Conservation (phyloP, 2,888 invertebrate species). For the Rhamphomyia laevipes region DNA sequence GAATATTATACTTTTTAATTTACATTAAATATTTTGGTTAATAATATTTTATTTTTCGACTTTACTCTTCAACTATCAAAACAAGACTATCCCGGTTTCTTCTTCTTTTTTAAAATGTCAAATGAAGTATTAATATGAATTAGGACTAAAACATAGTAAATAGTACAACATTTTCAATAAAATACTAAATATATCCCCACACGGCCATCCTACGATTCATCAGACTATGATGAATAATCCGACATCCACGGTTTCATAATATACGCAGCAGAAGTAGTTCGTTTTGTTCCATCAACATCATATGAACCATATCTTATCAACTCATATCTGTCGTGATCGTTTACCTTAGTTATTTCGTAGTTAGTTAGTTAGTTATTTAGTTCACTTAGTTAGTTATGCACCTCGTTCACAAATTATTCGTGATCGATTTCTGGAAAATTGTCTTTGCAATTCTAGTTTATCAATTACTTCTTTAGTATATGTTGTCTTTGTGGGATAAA, state of each 20-base stretch:
- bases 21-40: no score
- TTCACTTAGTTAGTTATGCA: no score
- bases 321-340: neutral
- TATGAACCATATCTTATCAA: neutral
- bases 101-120: no score
- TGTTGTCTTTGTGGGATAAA: constrained; percentile 15
- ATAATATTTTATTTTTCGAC: no score
- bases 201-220: neutral
- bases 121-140: no score
- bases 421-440: constrained; percentile 8
- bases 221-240: neutral
- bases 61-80: no score
- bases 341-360: constrained; percentile 1
- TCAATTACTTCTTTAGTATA: constrained; percentile 21
- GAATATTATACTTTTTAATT: no score
- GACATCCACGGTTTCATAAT: neutral
- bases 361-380: no score
- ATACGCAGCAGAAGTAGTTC: neutral
- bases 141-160: no score
- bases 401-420: constrained; percentile 13
- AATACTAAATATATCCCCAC: no score
- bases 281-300: neutral
- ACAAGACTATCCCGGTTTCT: no score
- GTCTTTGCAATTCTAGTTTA: constrained; percentile 14
- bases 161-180: no score